Evolutionary conservation across 2,113 vertebrate genomes (phyloP), one percentile per base, ranked within the genome.

Genomic region (Telmatochromis sp.): DNA sequence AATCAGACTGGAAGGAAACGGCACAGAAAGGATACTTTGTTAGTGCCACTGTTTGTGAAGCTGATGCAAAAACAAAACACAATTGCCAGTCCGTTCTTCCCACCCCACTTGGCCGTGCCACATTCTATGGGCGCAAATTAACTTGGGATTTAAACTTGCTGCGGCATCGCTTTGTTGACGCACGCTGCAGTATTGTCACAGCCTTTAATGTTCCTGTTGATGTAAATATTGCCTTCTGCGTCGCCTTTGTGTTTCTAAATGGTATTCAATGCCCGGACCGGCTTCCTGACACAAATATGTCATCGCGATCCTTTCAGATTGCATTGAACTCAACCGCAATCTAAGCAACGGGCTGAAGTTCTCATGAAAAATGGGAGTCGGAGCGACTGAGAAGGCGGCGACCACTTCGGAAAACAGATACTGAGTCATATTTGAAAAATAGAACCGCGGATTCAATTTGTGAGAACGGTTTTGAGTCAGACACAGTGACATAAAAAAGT

Each of bases 1-100:
- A 97, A 96, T 97, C 96, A 96, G 95, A 95, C 94, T 96, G 96
- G 96, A 95, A 96, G 97, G 96, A 97, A 97, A 96, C 87, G 82
- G 89, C 93, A 94, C 94, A 96, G 95, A 97, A 96, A 96, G 96
- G 96, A 96, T 85, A 96, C 96, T 97, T 96, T 97, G 96, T 97
- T 95, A 94, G 94, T 83, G 86, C 86, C 89, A 87, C 91, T 95
- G 96, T 97, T 97, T 97, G 96, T 95, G 92, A 96, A 96, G 96
- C 94, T 92, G 93, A 91, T 83, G 80, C 89, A 94, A 96, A 96
- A 96, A 96, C 93, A 96, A 96, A 97, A 96, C 95, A 96, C 95
- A 96, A 96, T 95, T 86, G 89, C 70, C 81, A 9, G 84, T 86
- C 95, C 94, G 94, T 95, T 96, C 87, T 94, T 93, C 88, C 94